Evolutionary conservation across 2,797 vertebrate genomes (phyloP).

Genomic region (Dromococcyx pavoninus): DNA sequence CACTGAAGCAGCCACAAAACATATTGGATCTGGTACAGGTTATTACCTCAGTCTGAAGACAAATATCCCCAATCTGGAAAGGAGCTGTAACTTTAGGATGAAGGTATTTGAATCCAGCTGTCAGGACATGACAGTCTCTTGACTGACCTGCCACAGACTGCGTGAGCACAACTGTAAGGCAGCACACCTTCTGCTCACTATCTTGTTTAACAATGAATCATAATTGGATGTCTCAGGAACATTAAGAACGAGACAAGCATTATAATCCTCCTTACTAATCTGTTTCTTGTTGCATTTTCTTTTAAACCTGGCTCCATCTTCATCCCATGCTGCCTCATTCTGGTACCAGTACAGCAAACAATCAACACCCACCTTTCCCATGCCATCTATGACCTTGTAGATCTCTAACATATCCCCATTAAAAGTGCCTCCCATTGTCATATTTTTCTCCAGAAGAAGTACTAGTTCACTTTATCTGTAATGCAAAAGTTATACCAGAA

Average conservation of each 20-base stretch:
- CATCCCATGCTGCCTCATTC: not conserved
- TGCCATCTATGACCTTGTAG: not conserved
- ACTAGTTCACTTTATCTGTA: not conserved
- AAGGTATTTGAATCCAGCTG: not conserved
- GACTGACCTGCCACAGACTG: not conserved
- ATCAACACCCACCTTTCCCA: not conserved
- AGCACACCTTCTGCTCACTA: not conserved
- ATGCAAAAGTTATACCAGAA: not conserved
- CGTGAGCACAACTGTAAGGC: not conserved
- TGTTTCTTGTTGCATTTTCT: not conserved
- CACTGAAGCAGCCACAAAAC: not conserved
- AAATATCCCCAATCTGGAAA: not conserved
- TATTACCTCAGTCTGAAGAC: not conserved
- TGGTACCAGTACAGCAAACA: not conserved
- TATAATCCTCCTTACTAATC: not conserved
- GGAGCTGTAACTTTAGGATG: accelerated
- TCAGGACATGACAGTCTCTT: not conserved
- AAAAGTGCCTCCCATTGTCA: not conserved
- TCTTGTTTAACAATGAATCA: not conserved
- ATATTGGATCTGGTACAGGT: not conserved
- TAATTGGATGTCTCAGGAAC: not conserved
- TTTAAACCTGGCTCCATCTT: not conserved
- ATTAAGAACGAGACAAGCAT: not conserved
- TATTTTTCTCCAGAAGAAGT: not conserved
- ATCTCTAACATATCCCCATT: not conserved